phyloP scores from a whole-genome alignment of 2,888 invertebrate species.

The Matsumyia berberina region DNA sequence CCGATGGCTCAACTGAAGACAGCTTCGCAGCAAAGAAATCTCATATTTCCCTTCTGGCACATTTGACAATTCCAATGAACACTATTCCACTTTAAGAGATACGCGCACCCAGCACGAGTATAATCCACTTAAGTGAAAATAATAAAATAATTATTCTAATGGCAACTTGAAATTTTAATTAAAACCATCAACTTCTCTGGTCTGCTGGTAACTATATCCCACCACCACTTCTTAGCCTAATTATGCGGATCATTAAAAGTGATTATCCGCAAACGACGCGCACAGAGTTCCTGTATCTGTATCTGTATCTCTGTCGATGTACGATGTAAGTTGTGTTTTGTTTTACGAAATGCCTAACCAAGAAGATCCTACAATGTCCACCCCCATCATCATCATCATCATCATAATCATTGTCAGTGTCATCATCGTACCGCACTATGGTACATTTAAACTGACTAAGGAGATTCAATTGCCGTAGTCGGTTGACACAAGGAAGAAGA shows the following conservation, averaged over 20 bases:
- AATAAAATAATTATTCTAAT: conserved; percentile 71
- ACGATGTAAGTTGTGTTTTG: conserved; percentile 6
- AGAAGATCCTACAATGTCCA: conserved; percentile 33
- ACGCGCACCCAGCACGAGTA: background rate
- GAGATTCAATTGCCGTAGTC: conserved; percentile 45
- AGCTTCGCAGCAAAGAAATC: too few species aligned
- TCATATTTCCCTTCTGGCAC: too few species aligned
- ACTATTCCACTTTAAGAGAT: background rate
- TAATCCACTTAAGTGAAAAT: conserved; percentile 68
- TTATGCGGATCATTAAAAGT: conserved; percentile 73
- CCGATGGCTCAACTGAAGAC: too few species aligned
- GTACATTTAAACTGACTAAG: conserved; percentile 48
- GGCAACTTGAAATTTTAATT: conserved; percentile 71
- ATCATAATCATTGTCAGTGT: conserved; percentile 39
- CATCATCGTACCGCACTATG: conserved; percentile 32
- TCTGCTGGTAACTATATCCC: conserved; percentile 30
- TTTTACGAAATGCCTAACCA: conserved; percentile 27
- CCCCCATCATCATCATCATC: conserved; percentile 56
- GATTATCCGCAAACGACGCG: conserved; percentile 70
- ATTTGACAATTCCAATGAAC: conserved; percentile 1
- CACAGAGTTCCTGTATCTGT: conserved; percentile 33
- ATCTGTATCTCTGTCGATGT: conserved; percentile 9
- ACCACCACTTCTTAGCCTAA: conserved; percentile 66
- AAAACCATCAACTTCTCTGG: conserved; percentile 60
- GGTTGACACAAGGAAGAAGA: conserved; percentile 34